phyloP scores from a whole-genome alignment of 2,888 invertebrate genomes.

The Phengaris arion region DNA sequence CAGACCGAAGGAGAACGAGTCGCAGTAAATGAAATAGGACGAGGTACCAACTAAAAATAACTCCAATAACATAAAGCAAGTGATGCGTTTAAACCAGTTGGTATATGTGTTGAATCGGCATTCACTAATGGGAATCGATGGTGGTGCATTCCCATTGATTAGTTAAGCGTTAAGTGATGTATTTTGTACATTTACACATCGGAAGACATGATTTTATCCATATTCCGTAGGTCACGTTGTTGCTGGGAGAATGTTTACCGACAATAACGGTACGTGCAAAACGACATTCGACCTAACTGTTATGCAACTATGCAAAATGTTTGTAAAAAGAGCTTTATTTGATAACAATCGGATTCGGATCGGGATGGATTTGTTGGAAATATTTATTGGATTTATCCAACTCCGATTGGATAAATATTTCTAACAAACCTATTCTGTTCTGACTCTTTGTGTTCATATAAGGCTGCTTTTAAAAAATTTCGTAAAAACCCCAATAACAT shows the following conservation, averaged over 20 bases:
- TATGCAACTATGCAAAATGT: conserved; percentile 10
- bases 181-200: conserved; percentile 7
- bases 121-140: conserved; percentile 35
- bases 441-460: too few species aligned
- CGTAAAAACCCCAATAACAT: too few species aligned
- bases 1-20: conserved; percentile 40
- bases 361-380: too few species aligned
- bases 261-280: conserved; percentile 11
- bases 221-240: conserved; percentile 3
- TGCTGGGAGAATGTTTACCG: neutral
- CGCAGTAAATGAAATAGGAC: conserved; percentile 9
- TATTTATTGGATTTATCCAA: too few species aligned
- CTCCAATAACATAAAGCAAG: conserved; percentile 16
- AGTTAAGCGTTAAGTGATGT: conserved; percentile 38
- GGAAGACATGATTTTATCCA: neutral
- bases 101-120: conserved; percentile 43
- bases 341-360: neutral
- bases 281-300: conserved; percentile 16
- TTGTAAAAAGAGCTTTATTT: conserved; percentile 8
- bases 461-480: too few species aligned
- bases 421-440: too few species aligned
- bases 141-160: conserved; percentile 41
- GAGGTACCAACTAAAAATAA: conserved; percentile 19
- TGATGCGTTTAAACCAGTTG: conserved; percentile 47
- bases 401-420: too few species aligned